These are phyloP conservation scores for Vollenhovia emeryi DNA, from an alignment of 1,140 invertebrate species.

Conservation along the genomic window DNA sequence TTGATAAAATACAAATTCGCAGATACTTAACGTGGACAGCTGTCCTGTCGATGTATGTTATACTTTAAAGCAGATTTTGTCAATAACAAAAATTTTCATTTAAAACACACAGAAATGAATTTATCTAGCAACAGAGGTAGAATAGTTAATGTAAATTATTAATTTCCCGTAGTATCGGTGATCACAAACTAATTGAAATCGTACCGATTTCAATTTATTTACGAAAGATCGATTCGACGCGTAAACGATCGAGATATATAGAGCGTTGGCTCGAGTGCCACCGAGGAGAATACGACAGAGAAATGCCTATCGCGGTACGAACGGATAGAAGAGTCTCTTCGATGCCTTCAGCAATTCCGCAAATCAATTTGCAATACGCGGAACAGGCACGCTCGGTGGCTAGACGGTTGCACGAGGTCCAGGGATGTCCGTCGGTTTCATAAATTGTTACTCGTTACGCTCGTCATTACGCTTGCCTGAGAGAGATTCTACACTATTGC, in stretches of 20 bases:
- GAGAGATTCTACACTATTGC: slow-evolving; percentile 33
- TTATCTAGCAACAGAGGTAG: background rate
- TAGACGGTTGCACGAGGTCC: slow-evolving; percentile 2
- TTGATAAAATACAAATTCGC: background rate
- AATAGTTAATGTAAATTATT: background rate
- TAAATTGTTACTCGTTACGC: slow-evolving; percentile 50
- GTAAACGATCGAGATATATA: background rate
- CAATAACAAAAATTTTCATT: background rate
- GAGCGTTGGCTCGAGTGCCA: background rate
- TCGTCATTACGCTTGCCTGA: slow-evolving; percentile 44
- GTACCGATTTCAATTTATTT: background rate
- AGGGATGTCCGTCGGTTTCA: slow-evolving; percentile 34
- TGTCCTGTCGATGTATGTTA: background rate
- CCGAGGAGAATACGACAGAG: background rate
- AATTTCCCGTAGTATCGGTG: background rate
- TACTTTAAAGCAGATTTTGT: background rate
- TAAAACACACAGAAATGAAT: background rate
- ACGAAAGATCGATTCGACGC: background rate
- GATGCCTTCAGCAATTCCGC: slow-evolving; percentile 40
- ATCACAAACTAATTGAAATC: background rate
- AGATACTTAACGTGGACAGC: background rate
- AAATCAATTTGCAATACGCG: slow-evolving; percentile 55
- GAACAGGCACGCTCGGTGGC: slow-evolving; percentile 22
- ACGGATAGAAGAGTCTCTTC: slow-evolving; percentile 50
- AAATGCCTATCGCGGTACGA: slow-evolving; percentile 13